A percentile compares a stretch with the other conserved stretches of the same genome.
Evolutionary conservation across 2,888 invertebrate genomes (phyloP).

Genomic region (Brachyopa scutellaris): DNA sequence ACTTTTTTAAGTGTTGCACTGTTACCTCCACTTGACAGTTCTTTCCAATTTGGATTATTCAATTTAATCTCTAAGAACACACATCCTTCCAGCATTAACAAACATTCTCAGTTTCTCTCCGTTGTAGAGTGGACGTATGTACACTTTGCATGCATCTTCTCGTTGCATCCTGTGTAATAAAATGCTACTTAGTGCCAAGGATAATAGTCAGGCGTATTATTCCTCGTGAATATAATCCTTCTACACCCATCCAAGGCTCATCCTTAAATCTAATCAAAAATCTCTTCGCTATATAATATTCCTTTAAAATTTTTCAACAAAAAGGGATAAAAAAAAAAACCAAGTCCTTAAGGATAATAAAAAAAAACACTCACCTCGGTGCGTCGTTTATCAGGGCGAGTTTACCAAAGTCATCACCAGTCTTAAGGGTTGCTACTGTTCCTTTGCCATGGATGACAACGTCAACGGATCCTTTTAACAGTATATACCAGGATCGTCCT

Average conservation of each 20-base stretch:
- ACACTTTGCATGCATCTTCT: background rate
- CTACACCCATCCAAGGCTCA: too few relatives aligned
- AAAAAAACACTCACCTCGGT: conserved; percentile 85
- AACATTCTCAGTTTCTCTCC: background rate
- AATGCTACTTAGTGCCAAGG: too few relatives aligned
- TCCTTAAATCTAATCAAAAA: conserved; percentile 43
- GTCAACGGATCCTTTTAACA: conserved; percentile 91
- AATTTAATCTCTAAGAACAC: background rate
- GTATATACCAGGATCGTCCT: conserved; percentile 92
- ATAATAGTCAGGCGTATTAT: too few relatives aligned
- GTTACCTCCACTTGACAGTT: background rate
- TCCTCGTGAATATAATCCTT: too few relatives aligned
- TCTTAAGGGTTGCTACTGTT: conserved; percentile 90
- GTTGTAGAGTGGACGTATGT: background rate
- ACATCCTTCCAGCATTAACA: background rate
- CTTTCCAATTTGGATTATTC: background rate
- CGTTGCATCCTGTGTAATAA: too few relatives aligned
- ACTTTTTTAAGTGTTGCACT: background rate
- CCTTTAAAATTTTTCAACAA: conserved; percentile 1
- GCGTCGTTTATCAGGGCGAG: conserved; percentile 92
- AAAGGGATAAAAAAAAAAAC: background rate
- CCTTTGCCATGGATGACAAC: conserved; percentile 93
- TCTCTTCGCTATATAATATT: conserved; percentile 20
- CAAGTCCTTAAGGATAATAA: background rate
- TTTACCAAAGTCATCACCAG: conserved; percentile 94